Conservation (phyloP, 64 coral and sea anemone genomes). For the Hydrozoanthus tunicans region DNA sequence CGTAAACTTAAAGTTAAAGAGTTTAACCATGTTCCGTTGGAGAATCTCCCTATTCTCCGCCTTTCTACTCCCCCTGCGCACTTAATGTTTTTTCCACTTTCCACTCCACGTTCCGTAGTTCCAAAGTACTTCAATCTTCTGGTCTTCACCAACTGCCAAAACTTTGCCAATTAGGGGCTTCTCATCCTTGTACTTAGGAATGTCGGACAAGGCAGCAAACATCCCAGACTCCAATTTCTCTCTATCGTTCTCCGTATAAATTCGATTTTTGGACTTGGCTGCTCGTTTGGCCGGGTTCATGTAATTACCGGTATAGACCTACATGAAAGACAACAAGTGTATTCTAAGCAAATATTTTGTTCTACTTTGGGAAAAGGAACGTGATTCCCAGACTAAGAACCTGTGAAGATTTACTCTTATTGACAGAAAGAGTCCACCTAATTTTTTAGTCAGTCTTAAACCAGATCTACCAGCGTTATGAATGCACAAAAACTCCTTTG, state of each 20-base stretch:
- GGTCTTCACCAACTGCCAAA: background rate
- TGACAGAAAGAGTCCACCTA: too few relatives aligned
- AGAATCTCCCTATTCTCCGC: background rate
- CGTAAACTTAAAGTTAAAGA: too few relatives aligned
- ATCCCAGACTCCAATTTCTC: background rate
- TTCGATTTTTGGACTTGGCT: background rate
- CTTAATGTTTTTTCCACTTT: background rate
- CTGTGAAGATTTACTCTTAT: too few relatives aligned
- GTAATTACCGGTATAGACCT: background rate
- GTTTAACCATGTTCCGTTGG: too few relatives aligned
- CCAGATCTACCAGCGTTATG: too few relatives aligned
- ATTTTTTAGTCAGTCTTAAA: too few relatives aligned
- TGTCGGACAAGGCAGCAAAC: background rate
- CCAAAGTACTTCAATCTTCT: background rate
- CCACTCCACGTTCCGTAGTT: background rate
- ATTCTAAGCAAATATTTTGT: background rate
- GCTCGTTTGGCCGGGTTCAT: background rate
- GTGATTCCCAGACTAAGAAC: background rate
- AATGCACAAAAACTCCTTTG: too few relatives aligned
- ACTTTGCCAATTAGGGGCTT: background rate
- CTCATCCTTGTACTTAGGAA: background rate
- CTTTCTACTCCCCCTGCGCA: background rate
- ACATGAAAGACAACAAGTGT: background rate
- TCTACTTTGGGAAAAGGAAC: background rate
- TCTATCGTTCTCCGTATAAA: background rate